These are phyloP conservation scores for Eleginops maclovinus DNA, from an alignment of 2,113 vertebrate species.

Conservation along the genomic window DNA sequence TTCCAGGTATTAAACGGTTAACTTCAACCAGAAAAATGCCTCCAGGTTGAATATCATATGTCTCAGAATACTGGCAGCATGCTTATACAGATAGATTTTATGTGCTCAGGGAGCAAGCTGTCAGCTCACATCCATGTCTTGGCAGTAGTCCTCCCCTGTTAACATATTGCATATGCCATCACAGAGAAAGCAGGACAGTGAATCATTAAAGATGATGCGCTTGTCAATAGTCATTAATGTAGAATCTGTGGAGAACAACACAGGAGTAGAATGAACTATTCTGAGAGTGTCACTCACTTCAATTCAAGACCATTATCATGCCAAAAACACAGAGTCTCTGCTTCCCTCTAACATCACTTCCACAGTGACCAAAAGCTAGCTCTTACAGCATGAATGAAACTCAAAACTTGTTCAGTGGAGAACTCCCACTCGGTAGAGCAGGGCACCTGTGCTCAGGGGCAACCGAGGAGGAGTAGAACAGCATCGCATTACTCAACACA, in stretches of 20 bases:
- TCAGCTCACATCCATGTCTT: conserved; percentile 50
- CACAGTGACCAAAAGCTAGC: neutral
- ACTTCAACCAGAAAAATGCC: conserved; percentile 5
- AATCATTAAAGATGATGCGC: conserved; percentile 30
- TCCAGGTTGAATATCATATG: conserved; percentile 3
- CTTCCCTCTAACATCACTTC: conserved; percentile 6
- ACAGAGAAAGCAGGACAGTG: conserved; percentile 25
- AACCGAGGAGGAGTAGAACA: conserved; percentile 46
- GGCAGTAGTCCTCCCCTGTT: conserved; percentile 2
- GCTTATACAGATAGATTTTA: conserved; percentile 14
- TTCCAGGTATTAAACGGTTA: conserved; percentile 14
- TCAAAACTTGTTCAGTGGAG: conserved; percentile 44
- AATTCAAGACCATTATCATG: neutral
- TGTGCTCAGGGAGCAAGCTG: conserved; percentile 42
- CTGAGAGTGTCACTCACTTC: neutral
- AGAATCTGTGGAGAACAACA: conserved; percentile 6
- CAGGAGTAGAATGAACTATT: conserved; percentile 4
- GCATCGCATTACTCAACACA: conserved; percentile 64
- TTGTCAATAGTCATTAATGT: conserved; percentile 42
- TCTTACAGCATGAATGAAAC: conserved; percentile 58
- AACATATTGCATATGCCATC: conserved; percentile 51
- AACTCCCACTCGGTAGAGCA: conserved; percentile 58
- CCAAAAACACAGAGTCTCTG: conserved; percentile 12
- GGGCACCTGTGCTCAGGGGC: conserved; percentile 51
- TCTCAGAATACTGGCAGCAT: conserved; percentile 10